phyloP scores from a whole-genome alignment of 2,888 invertebrate genomes.

The Eubasilissa splendida region DNA sequence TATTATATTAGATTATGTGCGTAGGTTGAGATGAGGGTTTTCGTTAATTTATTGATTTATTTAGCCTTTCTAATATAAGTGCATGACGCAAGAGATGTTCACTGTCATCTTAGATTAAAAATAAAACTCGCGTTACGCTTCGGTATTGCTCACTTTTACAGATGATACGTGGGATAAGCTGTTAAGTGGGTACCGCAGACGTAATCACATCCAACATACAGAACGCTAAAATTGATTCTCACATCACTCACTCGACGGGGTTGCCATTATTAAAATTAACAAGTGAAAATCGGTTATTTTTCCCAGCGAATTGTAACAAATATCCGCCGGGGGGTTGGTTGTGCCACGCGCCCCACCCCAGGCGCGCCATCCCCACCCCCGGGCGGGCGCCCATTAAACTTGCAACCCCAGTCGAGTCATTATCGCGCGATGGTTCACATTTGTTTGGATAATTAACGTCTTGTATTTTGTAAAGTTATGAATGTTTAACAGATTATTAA shows the following conservation, averaged over 20 bases:
- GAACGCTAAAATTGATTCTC: not conserved
- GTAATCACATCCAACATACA: not conserved
- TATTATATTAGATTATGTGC: too few species aligned
- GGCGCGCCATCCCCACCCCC: not conserved
- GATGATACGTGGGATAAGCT: too few species aligned
- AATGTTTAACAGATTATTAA: slow-evolving; percentile 22
- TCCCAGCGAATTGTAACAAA: slow-evolving; percentile 25
- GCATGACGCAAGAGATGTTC: too few species aligned
- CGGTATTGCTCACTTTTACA: too few species aligned
- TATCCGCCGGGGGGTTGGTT: slow-evolving; percentile 4
- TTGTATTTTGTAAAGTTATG: slow-evolving; percentile 30
- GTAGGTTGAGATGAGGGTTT: too few species aligned
- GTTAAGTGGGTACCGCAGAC: too few species aligned
- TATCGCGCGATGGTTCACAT: slow-evolving; percentile 19
- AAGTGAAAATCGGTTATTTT: slow-evolving; percentile 24
- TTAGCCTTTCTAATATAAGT: too few species aligned
- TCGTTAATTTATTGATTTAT: too few species aligned
- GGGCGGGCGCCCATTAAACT: slow-evolving; percentile 5
- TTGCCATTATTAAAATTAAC: slow-evolving; percentile 21
- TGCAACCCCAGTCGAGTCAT: slow-evolving; percentile 25
- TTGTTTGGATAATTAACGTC: slow-evolving; percentile 32
- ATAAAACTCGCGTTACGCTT: too few species aligned
- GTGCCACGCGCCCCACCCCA: not conserved
- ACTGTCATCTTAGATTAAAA: too few species aligned
- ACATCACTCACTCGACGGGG: not conserved